Percentiles rank a stretch among this genome's conserved stretches.
These are phyloP conservation scores for Acanthosepion pharaonis DNA, from an alignment of 2,888 invertebrate species.

Conservation along the genomic window DNA sequence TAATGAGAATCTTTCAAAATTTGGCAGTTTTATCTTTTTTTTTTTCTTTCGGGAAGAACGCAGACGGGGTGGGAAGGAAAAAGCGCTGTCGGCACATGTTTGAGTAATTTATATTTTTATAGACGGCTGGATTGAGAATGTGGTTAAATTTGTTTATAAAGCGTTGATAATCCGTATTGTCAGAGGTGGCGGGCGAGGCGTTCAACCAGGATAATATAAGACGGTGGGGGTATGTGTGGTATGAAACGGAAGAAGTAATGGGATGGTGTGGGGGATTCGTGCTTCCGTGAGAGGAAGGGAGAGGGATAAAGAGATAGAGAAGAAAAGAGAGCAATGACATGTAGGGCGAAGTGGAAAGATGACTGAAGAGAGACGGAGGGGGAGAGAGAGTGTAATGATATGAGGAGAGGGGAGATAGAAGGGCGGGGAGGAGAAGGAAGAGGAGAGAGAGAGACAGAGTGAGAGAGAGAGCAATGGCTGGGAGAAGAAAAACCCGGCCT, in stretches of 20 bases:
- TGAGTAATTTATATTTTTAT: background rate
- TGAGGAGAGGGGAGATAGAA: background rate
- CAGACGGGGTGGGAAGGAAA: background rate
- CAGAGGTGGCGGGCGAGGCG: background rate
- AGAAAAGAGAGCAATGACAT: no score
- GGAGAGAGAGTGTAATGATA: background rate
- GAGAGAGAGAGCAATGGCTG: background rate
- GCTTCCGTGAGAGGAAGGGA: no score
- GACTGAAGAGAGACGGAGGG: background rate
- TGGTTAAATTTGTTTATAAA: constrained; percentile 16
- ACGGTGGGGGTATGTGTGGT: background rate
- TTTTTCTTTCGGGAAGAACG: background rate
- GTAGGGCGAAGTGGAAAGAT: no score
- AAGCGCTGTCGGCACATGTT: background rate
- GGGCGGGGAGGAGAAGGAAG: background rate
- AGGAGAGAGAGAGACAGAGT: background rate
- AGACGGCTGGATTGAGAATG: background rate
- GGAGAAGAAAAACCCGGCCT: background rate
- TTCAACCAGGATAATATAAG: background rate
- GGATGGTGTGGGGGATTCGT: background rate
- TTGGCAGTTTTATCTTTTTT: background rate
- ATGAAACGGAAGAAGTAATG: background rate
- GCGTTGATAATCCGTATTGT: constrained; percentile 7
- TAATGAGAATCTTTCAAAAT: background rate
- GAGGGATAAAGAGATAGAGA: no score